Conservation (phyloP, 2,797 vertebrate species). For the Gymnothorax javanicus region DNA sequence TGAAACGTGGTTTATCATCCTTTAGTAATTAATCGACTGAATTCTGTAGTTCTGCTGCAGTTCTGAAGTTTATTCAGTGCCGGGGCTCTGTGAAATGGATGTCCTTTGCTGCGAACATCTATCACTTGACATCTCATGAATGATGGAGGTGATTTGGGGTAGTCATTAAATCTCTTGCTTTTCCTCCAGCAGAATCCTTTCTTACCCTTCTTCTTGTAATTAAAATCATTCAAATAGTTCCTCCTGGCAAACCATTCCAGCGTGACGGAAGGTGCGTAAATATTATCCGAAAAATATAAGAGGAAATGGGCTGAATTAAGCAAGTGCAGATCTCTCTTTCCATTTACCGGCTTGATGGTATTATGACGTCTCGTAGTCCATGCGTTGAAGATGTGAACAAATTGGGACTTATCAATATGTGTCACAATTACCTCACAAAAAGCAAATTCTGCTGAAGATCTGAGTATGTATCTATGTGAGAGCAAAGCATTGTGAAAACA, state of each 20-base stretch:
- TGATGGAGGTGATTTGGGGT: background rate
- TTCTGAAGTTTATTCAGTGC: background rate
- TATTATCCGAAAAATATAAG: background rate
- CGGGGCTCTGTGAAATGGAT: background rate
- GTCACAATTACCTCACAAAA: background rate
- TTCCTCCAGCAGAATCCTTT: background rate
- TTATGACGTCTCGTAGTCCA: too few relatives aligned
- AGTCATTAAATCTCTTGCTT: background rate
- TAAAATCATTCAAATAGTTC: background rate
- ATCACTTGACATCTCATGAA: background rate
- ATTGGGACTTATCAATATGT: background rate
- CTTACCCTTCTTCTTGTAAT: background rate
- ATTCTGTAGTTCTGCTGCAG: background rate
- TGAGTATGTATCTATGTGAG: background rate
- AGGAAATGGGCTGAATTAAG: background rate
- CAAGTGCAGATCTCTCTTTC: background rate
- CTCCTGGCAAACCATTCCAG: background rate
- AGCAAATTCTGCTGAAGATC: background rate
- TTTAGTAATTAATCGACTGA: background rate
- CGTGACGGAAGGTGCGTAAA: background rate
- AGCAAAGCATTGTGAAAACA: background rate
- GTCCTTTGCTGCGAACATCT: background rate
- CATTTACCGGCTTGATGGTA: too few relatives aligned
- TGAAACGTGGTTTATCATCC: background rate
- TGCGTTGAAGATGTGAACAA: background rate